Percentiles rank a stretch among this genome's conserved stretches.
Evolutionary conservation across 2,113 vertebrate species (phyloP).

Genomic region (Baryphthengus martii): DNA sequence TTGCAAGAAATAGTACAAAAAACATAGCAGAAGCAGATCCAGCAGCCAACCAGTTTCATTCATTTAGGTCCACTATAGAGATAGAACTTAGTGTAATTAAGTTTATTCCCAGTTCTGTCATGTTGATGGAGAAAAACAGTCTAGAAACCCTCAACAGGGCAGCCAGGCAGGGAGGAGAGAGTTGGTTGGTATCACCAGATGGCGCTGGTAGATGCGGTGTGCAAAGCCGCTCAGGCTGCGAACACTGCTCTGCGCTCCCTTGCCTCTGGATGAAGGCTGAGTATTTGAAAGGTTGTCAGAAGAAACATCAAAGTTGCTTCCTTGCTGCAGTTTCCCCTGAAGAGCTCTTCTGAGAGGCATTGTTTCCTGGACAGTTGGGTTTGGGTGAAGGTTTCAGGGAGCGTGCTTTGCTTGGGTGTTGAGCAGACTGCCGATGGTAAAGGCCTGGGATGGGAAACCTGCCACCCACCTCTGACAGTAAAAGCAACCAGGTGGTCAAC

Average conservation of each 20-base stretch:
- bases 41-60: not conserved
- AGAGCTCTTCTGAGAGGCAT: not conserved
- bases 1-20: not conserved
- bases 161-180: not conserved
- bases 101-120: not conserved
- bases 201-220: not conserved
- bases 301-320: not conserved
- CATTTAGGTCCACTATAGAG: accelerated
- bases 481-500: accelerated
- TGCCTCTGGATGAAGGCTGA: not conserved
- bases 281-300: not conserved
- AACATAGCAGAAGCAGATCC: not conserved
- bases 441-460: not conserved
- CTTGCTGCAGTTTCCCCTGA: not conserved
- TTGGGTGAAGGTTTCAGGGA: not conserved
- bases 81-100: not conserved
- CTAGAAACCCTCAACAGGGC: accelerated
- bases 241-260: accelerated
- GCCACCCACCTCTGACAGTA: not conserved
- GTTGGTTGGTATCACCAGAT: not conserved
- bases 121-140: not conserved
- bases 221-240: accelerated
- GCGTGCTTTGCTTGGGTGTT: not conserved
- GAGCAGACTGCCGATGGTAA: not conserved
- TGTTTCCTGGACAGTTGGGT: not conserved